Percentiles rank a stretch among this genome's conserved stretches.
Evolutionary conservation across 2,888 invertebrate species (phyloP).

Genomic region (Brassicogethes aeneus): DNA sequence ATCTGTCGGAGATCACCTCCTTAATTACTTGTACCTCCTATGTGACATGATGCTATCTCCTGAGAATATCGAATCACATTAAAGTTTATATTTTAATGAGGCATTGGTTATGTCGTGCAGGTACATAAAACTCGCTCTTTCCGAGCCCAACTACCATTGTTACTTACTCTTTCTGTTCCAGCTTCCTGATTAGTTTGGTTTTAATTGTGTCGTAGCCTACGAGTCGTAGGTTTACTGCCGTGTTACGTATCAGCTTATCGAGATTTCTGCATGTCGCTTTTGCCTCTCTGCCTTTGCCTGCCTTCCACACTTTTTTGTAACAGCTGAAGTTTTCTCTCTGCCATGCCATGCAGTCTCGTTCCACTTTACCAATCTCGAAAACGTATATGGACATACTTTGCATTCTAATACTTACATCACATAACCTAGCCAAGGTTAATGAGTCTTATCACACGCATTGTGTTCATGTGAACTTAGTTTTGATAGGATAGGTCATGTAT

Average conservation of each 20-base stretch:
- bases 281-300: too few relatives aligned
- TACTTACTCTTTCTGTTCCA: too few relatives aligned
- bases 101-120: constrained; percentile 10
- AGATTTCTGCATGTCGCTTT: constrained; percentile 7
- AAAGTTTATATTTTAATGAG: constrained; percentile 30
- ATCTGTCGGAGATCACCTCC: constrained; percentile 18
- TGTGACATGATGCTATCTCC: constrained; percentile 25
- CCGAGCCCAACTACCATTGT: too few relatives aligned
- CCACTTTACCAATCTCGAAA: not conserved
- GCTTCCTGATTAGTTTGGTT: constrained; percentile 10
- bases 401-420: not conserved
- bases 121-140: too few relatives aligned
- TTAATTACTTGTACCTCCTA: constrained; percentile 24
- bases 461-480: too few relatives aligned
- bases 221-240: constrained; percentile 7
- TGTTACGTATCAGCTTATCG: constrained; percentile 6
- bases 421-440: too few relatives aligned
- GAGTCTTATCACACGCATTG: too few relatives aligned
- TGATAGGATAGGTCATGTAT: too few relatives aligned
- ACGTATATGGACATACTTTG: not conserved
- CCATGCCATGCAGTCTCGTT: not conserved
- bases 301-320: not conserved
- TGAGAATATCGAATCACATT: constrained; percentile 28
- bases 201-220: constrained; percentile 11
- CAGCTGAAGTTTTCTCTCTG: not conserved